These are phyloP conservation scores for Acromyrmex heyeri DNA, from an alignment of 1,140 invertebrate species.

Conservation along the genomic window DNA sequence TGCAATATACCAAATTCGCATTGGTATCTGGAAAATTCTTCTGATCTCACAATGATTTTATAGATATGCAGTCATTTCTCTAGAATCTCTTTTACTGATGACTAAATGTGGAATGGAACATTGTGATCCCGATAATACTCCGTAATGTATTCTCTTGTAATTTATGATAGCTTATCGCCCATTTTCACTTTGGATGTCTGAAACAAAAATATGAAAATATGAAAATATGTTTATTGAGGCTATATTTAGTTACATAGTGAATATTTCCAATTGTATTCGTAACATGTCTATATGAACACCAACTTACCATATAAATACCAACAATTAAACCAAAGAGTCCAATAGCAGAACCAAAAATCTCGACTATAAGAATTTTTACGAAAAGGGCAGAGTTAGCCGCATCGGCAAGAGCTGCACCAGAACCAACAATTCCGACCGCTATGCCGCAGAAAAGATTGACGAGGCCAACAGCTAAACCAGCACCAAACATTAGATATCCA, in stretches of 20 bases:
- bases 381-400: constrained; percentile 97
- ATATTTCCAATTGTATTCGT: not conserved
- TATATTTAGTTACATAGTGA: not conserved
- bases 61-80: not conserved
- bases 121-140: constrained; percentile 50
- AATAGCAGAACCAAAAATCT: constrained; percentile 99
- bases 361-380: constrained; percentile 98
- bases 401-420: constrained; percentile 98
- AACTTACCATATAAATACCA: constrained; percentile 94
- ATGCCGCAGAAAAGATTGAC: constrained; percentile 98
- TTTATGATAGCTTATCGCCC: constrained; percentile 85
- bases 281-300: too few species aligned
- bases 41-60: constrained; percentile 20
- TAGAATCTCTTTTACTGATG: constrained; percentile 23
- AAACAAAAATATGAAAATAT: constrained; percentile 31
- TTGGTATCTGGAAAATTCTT: constrained; percentile 34
- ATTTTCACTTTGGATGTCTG: constrained; percentile 89
- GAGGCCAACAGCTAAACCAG: constrained; percentile 96
- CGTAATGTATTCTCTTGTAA: not conserved
- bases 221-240: too few species aligned
- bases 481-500: constrained; percentile 98
- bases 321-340: constrained; percentile 99
- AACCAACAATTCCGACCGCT: constrained; percentile 98
- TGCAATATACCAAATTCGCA: constrained; percentile 28
- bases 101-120: constrained; percentile 67